Conservation (phyloP, 2,113 vertebrate species). For the Caloenas nicobarica region DNA sequence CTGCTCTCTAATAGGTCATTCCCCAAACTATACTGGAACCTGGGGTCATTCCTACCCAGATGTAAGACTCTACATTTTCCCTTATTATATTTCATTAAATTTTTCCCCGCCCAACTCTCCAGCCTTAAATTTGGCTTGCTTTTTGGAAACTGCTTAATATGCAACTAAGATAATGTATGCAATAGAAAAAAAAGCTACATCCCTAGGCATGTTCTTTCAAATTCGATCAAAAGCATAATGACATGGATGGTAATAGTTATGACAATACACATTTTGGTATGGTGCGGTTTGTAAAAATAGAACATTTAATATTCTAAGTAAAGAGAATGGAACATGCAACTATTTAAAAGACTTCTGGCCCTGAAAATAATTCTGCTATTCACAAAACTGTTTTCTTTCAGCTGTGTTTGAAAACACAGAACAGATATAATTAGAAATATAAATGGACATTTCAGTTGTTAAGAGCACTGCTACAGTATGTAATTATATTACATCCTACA, state of each 20-base stretch:
- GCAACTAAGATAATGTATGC: neutral
- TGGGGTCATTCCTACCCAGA: too few relatives aligned
- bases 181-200: neutral
- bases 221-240: neutral
- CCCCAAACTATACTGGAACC: too few relatives aligned
- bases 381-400: neutral
- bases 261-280: neutral
- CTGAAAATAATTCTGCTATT: neutral
- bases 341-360: neutral
- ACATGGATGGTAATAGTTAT: neutral
- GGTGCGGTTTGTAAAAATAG: neutral
- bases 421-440: neutral
- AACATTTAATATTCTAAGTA: neutral
- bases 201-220: neutral
- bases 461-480: neutral
- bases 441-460: neutral
- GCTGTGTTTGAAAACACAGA: neutral
- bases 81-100: too few relatives aligned
- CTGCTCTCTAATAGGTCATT: too few relatives aligned
- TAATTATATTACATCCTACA: neutral
- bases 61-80: too few relatives aligned
- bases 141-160: neutral
- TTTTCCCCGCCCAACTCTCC: too few relatives aligned
- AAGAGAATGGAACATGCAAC: neutral
- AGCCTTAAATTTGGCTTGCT: neutral